These are phyloP conservation scores for Atta cephalotes DNA, from an alignment of 1,140 invertebrate species.

Conservation along the genomic window DNA sequence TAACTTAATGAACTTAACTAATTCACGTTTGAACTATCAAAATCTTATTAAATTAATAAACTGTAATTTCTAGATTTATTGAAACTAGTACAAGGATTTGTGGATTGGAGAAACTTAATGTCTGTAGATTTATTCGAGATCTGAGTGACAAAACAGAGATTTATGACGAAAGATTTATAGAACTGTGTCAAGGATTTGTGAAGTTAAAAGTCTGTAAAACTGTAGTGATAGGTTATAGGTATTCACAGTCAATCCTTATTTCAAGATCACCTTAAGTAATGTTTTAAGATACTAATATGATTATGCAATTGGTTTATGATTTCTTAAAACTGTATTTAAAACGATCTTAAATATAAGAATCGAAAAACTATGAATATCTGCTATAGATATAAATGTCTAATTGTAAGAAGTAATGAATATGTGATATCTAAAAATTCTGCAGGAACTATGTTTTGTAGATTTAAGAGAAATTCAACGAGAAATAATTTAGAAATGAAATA, in stretches of 20 bases:
- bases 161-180: neutral
- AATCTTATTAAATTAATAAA: neutral
- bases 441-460: neutral
- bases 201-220: neutral
- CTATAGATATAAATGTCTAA: neutral
- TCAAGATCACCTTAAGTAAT: too few species aligned
- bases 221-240: too few species aligned
- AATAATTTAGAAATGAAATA: neutral
- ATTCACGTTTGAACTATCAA: neutral
- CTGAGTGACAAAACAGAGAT: constrained; percentile 3
- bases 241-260: too few species aligned
- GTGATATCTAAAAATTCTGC: neutral
- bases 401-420: neutral
- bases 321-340: too few species aligned
- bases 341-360: too few species aligned
- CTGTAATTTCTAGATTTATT: neutral
- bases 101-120: neutral
- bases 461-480: neutral
- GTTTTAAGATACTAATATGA: too few species aligned
- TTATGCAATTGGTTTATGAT: too few species aligned
- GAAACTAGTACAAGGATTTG: constrained; percentile 2
- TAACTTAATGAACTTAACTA: neutral
- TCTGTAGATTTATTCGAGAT: neutral
- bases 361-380: too few species aligned
- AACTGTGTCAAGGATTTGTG: constrained; percentile 24